Base-by-base conservation (phyloP, 2,113 vertebrate species). In the Pampusana beccarii region DNA sequence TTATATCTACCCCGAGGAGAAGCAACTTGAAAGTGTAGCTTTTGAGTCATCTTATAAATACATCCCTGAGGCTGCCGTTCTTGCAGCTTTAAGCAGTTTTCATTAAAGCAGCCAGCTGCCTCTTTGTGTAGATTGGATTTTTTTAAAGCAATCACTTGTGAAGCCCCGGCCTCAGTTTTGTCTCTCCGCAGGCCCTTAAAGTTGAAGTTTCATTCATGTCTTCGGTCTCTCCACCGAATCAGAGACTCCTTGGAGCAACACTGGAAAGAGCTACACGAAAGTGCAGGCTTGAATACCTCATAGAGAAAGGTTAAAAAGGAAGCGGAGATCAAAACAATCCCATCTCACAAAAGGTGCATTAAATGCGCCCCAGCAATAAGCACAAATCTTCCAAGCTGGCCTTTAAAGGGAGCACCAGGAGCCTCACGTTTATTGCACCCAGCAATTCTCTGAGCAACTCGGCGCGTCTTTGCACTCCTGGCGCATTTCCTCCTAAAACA, bases 71-170 rank as follows among this genome's bases (percentile, higher is more conserved):
- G 90, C 95, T 97, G 97, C 94, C 66, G 95, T 95, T 97, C 96
- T 97, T 96, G 95, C 95, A 95, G 97, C 97, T 98, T 97, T 96
- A 97, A 97, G 97, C 97, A 96, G 97, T 97, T 98, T 98, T 97
- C 97, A 98, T 98, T 98, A 98, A 97, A 98, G 95, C 95, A 95
- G 96, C 97, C 98, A 98, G 97, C 98, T 98, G 98, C 97, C 95
- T 98, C 97, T 98, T 98, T 98, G 98, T 98, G 96, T 95, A 93
- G 92, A 96, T 90, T 97, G 96, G 97, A 92, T 97, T 97, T 87
- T 96, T 95, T 97, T 96, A 64, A 98, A 98, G 96, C 97, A 97
- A 96, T 94, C 95, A 92, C 95, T 97, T 97, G 95, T 98, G 96
- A 98, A 98, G 95, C 90, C 71, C 69, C 85, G 96, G 96, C 97